Base-by-base conservation (phyloP, 2,113 vertebrate genomes). In the Columba janthina region DNA sequence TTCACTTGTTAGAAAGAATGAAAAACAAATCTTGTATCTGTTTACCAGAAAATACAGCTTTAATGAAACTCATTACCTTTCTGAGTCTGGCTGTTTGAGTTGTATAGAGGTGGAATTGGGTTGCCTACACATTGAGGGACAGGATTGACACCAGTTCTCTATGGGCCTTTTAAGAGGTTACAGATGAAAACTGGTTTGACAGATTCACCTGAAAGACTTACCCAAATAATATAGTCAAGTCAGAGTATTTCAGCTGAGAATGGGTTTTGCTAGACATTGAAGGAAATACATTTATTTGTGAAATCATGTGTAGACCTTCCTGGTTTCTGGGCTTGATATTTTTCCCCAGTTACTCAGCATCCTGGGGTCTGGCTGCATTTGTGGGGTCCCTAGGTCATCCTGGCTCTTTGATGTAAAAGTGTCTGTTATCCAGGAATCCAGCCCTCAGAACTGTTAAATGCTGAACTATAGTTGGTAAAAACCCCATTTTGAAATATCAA, bases 1-100 rank as follows among this genome's bases (percentile, higher is more conserved):
- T 96, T 94, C 82, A 88, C 71, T 88, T 96, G 86, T 94, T 96
- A 94, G 64, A 89, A 92, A 91, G 93, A 95, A 97, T 94, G 84
- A 91, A 96, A 96, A 95, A 31, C 66, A 93, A 92, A 94, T 95
- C 26, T 94, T 92, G 88, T 96, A 90, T 95, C 80, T 92, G 92
- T 93, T 97, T 97, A 85, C 90, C 85, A 93, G 58, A 91, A 95
- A 78, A 95, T 87, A 84, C 24, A 62, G 10, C 54, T 92, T 90
- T 95, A 93, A 85, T 94, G 81, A 88, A 96, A 85, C 42, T 89
- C 64, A 69, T 81, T 94, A 40, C 64, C 21, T 79, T 74, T 90
- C 67, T 66, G 34, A 58, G 36, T 86, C 64, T 90, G 53, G 12
- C 31, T 89, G 58, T 93, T 91, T 58, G 48, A 73, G 20, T 70